Evolutionary conservation across 1,140 invertebrate genomes (phyloP), one percentile per base, ranked within the genome.

Genomic region (Drosophila lacertosa): DNA sequence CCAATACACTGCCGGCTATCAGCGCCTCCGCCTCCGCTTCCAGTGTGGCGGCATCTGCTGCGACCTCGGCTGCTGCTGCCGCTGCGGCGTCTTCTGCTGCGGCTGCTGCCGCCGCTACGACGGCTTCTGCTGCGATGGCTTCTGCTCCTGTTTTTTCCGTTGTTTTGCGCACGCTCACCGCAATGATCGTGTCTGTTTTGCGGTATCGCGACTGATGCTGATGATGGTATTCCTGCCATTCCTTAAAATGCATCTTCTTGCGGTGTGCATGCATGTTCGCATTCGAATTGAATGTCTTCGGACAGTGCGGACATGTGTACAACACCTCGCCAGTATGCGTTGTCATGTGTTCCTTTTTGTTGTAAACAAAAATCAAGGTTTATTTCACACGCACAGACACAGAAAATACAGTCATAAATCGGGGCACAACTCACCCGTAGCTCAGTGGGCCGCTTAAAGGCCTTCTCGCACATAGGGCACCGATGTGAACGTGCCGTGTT

Each of bases 211-310:
- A 15, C 1, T 57, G 20, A 18, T 77, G 62, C 39, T 64, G 62
- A 32, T 66, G 48, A n/a, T 77, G 67, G 4, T 62, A 54, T 55
- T 89, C 83, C 48, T 89, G 75, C 82, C 89, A 91, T 18, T 91
- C 90, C 29, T 90, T 77, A 10, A 74, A 89, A 50, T 91, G 90
- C 35, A 79, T 63, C 45, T 89, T 84, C 50, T 91, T 91, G 4
- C 89, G 84, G 50, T 91, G 90, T 3, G 86, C 69, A 67, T 91
- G 86, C 90, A 91, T 90, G 18, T 91, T 91, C 1, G 89, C 86
- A 50, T 82, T 90, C 1, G 84, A 90, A 33, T 89, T 90, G 50
- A 91, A 91, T 4, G 89, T 91, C 55, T 88, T 75, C 5, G 90
- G 75, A 37, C 90, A 91, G 33, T 89, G 82, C 2, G 89, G 79